Evolutionary conservation across 2,888 invertebrate species (phyloP), one percentile per base, ranked within the genome.

Genomic region (Heteromurus nitidus): DNA sequence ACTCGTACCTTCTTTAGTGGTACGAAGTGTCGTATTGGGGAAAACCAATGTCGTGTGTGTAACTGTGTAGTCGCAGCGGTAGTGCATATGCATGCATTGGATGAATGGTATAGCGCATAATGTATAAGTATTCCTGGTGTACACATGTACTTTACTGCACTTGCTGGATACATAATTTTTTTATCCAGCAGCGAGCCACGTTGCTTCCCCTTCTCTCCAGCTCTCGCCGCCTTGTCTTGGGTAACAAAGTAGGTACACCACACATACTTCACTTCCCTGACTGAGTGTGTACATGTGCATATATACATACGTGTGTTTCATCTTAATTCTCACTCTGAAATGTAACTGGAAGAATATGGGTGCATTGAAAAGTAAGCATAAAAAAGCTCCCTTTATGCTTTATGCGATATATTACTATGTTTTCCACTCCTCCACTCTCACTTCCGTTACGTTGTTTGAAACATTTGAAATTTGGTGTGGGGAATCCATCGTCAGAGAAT

Each of bases 401-500:
- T n/a, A n/a, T n/a, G n/a, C n/a, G n/a, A n/a, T n/a, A n/a, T n/a
- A n/a, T n/a, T n/a, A n/a, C n/a, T n/a, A n/a, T 68, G 50, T 53
- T 50, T 53, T 68, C 67, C 20, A n/a, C n/a, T n/a, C n/a, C n/a
- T n/a, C n/a, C n/a, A n/a, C n/a, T n/a, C n/a, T n/a, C n/a, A n/a
- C n/a, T 50, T 26, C 67, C 44, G 47, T 24, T 47, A 53, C 16
- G 16, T 22, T 62, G 68, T 68, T 68, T 31, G 26, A 53, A 58
- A 70, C 50, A 70, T 70, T 58, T 70, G 70, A 70, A 69, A 69
- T 69, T 62, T 69, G 31, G 69, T 53, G 69, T 70, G 31, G n/a
- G n/a, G 70, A 70, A 58, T 70, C 58, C 22, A 50, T 47, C 50
- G 3, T 50, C 50, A 50, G 13, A 50, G n/a, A n/a, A n/a, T n/a